A percentile compares a stretch with the other conserved stretches of the same genome.
Conservation (phyloP, 1,140 invertebrate species). For the Drosophila aff. region DNA sequence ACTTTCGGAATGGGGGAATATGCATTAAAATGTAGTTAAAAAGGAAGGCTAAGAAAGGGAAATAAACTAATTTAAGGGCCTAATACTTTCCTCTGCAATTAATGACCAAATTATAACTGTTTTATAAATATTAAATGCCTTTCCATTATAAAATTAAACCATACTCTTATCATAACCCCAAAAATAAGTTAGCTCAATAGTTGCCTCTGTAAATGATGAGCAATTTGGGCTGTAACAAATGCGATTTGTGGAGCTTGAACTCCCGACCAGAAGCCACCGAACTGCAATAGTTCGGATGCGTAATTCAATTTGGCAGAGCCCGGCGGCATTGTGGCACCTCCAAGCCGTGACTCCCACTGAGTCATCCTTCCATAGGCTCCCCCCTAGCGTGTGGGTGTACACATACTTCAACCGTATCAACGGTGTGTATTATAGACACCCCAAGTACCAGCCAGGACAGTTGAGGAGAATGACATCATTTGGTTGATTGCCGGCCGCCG, state of each 20-base stretch:
- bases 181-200: neutral
- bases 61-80: neutral
- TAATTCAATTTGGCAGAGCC: constrained; percentile 44
- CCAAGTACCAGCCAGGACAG: constrained; percentile 18
- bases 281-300: constrained; percentile 21
- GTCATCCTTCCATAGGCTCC: constrained; percentile 28
- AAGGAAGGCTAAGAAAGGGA: neutral
- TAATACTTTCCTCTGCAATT: neutral
- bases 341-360: constrained; percentile 39
- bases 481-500: constrained; percentile 30
- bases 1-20: neutral
- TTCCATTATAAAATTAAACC: neutral
- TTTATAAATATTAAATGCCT: neutral
- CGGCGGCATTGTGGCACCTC: constrained; percentile 12
- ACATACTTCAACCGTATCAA: neutral
- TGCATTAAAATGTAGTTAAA: neutral
- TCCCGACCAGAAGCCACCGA: constrained; percentile 30
- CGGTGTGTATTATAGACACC: constrained; percentile 14
- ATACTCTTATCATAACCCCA: neutral
- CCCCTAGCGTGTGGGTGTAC: neutral
- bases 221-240: constrained; percentile 16
- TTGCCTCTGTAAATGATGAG: neutral
- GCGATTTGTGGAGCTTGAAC: constrained; percentile 40
- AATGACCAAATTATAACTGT: neutral
- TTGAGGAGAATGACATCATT: constrained; percentile 42